These are phyloP conservation scores for Paramisgurnus dabryanus DNA, from an alignment of 2,113 vertebrate species.

Conservation along the genomic window DNA sequence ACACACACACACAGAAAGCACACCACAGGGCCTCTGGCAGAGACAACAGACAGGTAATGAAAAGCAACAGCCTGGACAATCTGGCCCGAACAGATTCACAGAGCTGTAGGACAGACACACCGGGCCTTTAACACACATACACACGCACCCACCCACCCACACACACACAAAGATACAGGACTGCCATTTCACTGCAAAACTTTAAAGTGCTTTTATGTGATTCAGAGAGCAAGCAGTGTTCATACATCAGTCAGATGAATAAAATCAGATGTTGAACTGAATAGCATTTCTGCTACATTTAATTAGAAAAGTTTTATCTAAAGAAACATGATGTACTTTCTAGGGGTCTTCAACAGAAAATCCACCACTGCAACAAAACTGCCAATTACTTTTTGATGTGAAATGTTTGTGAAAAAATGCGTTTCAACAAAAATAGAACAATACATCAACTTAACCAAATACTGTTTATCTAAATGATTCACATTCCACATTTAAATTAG, in stretches of 20 bases:
- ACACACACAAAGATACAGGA: not conserved
- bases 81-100: conserved; percentile 29
- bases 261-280: not conserved
- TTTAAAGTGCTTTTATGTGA: not conserved
- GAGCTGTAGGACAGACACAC: conserved; percentile 35
- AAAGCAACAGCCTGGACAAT: conserved; percentile 51
- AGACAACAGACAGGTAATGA: conserved; percentile 41
- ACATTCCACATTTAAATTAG: too few relatives aligned
- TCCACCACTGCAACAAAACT: too few relatives aligned
- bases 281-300: not conserved
- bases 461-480: too few relatives aligned
- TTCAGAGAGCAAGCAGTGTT: not conserved
- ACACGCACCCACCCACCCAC: conserved; percentile 11
- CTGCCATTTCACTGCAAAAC: not conserved
- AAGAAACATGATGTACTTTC: not conserved
- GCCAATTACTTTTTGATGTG: too few relatives aligned
- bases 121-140: conserved; percentile 27
- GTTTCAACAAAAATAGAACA: too few relatives aligned
- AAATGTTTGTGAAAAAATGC: too few relatives aligned
- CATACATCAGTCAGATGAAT: conserved; percentile 12
- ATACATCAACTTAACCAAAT: too few relatives aligned
- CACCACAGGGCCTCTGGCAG: conserved; percentile 25
- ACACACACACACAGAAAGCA: conserved; percentile 3
- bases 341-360: too few relatives aligned
- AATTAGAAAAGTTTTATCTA: not conserved